Percentiles rank a stretch among this genome's conserved stretches.
phyloP scores from a whole-genome alignment of 23 tunicate genomes.

The Trididemnum clinides region DNA sequence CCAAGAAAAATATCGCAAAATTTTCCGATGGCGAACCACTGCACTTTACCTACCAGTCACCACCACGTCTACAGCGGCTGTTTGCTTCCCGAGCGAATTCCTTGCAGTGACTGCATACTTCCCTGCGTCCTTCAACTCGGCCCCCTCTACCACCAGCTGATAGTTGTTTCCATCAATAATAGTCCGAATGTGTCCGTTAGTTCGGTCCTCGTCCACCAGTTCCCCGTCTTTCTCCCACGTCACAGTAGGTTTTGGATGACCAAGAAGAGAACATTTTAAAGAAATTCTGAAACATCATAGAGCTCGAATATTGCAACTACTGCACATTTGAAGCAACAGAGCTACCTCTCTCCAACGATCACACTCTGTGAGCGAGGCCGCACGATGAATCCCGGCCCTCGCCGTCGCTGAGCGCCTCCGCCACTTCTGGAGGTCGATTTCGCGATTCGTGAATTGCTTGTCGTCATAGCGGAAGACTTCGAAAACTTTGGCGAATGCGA shows the following conservation, averaged over 20 bases:
- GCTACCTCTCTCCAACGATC: slow-evolving; percentile 78
- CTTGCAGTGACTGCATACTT: slow-evolving; percentile 85
- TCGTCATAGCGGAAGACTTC: slow-evolving; percentile 28
- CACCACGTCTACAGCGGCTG: slow-evolving; percentile 78
- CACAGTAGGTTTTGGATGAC: slow-evolving; percentile 93
- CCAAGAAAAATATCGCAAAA: too few species aligned
- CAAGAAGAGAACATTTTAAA: slow-evolving; percentile 90
- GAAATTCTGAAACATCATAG: slow-evolving; percentile 64
- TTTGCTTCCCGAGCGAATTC: slow-evolving; percentile 93
- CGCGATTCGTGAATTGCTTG: slow-evolving; percentile 46
- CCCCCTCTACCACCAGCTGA: slow-evolving; percentile 68
- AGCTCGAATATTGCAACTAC: too few species aligned
- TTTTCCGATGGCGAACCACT: too few species aligned
- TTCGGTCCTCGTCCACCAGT: slow-evolving; percentile 70
- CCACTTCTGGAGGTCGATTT: slow-evolving; percentile 23
- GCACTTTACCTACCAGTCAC: slow-evolving; percentile 36
- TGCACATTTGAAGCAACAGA: too few species aligned
- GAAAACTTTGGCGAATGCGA: slow-evolving; percentile 77
- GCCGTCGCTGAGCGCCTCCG: slow-evolving; percentile 61
- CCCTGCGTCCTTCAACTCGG: slow-evolving; percentile 63
- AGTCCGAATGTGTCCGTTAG: slow-evolving; percentile 68
- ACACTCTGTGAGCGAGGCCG: slow-evolving; percentile 80
- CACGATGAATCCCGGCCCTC: slow-evolving; percentile 91
- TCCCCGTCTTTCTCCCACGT: slow-evolving; percentile 96
- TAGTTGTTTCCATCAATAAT: slow-evolving; percentile 83